Evolutionary conservation across 2,797 vertebrate species (phyloP), one percentile per base, ranked within the genome.

Genomic region (Enteromius trimaculatus): DNA sequence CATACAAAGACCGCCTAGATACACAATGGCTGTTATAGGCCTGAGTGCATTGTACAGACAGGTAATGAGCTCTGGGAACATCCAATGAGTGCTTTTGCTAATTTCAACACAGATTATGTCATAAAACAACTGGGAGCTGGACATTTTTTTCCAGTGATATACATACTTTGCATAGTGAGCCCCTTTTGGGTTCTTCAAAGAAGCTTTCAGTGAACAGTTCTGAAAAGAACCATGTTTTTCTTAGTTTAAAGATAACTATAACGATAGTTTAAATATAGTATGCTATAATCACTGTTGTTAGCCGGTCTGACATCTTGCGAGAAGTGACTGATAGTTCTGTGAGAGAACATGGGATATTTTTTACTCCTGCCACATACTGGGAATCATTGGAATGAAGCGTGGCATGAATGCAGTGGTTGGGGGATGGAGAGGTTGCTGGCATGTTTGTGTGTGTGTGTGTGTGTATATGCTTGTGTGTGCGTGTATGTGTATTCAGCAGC

Each of bases 21-120:
- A 86, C 86, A 90, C 84, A 89, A 78, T 82, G 87, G 85, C 86
- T 88, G 89, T 86, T 89, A 89, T 81, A 71, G 76, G 86, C n/a
- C 87, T 91, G 91, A 94, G 90, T 89, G 85, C 84, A 83, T 88
- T 92, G 90, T 90, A 88, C 83, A 66, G 89, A 90, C 89, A 87
- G 86, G 91, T 91, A 90, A 91, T 88, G 84, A 91, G 86, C 87
- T 84, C 2, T 86, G 84, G 84, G 88, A 77, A 26, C 53, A 70
- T 70, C 64, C 72, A 68, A 9, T 55, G 21, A 55, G 31, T 82
- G 31, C 76, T 75, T 49, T 47, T 55, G 51, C 72, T 55, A 4
- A 44, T 77, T 68, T 82, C 11, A 80, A 68, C 64, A 58, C 47
- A 44, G 47, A 68, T 82, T 68, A 21, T 77, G 19, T 53, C 29